Evolutionary conservation across 2,888 invertebrate genomes (phyloP).

Genomic region (Brachypalpus laphriformis): DNA sequence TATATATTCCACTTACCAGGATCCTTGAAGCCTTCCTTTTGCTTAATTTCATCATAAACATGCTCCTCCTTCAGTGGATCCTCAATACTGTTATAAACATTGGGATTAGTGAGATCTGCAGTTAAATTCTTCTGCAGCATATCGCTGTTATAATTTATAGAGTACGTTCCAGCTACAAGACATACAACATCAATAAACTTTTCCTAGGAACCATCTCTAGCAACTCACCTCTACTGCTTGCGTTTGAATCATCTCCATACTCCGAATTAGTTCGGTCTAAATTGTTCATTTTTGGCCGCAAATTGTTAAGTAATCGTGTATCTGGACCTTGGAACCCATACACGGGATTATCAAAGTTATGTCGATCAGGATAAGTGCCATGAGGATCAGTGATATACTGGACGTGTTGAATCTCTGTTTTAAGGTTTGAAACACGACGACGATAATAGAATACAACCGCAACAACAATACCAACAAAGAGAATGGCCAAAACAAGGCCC

Average conservation of each 20-base stretch:
- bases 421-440: slow-evolving; percentile 90
- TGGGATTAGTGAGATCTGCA: slow-evolving; percentile 93
- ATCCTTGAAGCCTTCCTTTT: slow-evolving; percentile 87
- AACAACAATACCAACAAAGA: slow-evolving; percentile 86
- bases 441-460: slow-evolving; percentile 90
- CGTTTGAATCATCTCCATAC: slow-evolving; percentile 83
- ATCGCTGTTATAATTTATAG: slow-evolving; percentile 86
- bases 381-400: slow-evolving; percentile 93
- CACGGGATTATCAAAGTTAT: slow-evolving; percentile 95
- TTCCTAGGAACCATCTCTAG: no score
- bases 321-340: slow-evolving; percentile 90
- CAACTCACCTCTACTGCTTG: slow-evolving; percentile 82
- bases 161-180: slow-evolving; percentile 83
- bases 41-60: slow-evolving; percentile 95
- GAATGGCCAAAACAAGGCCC: slow-evolving; percentile 87
- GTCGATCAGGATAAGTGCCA: slow-evolving; percentile 80
- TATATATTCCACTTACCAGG: slow-evolving; percentile 83
- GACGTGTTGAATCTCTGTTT: slow-evolving; percentile 93
- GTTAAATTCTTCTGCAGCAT: slow-evolving; percentile 90
- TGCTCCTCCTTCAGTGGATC: slow-evolving; percentile 91
- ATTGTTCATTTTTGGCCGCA: slow-evolving; percentile 81
- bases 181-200: no score
- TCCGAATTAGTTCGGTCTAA: slow-evolving; percentile 78
- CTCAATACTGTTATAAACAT: slow-evolving; percentile 91
- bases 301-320: slow-evolving; percentile 82